These are phyloP conservation scores for Clostera curtula DNA, from an alignment of 2,888 invertebrate species.

Conservation along the genomic window DNA sequence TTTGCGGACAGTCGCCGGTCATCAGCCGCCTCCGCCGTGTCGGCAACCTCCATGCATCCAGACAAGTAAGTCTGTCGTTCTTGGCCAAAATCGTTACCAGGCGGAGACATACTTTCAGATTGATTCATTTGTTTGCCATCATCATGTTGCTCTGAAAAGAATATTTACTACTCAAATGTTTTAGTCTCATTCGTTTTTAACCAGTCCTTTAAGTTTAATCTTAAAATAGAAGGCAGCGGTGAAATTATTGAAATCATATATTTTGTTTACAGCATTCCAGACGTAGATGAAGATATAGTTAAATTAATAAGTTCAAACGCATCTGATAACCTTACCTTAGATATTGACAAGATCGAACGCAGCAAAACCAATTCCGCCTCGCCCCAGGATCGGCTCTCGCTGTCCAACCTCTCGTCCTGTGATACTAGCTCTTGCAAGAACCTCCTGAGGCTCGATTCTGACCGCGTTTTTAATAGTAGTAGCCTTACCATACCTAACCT, in stretches of 20 bases:
- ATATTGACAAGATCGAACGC: slow-evolving; percentile 43
- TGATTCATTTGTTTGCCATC: too few species aligned
- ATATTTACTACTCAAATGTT: too few species aligned
- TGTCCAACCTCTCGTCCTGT: slow-evolving; percentile 62
- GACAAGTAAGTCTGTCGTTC: slow-evolving; percentile 51
- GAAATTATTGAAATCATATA: too few species aligned
- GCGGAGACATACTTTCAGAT: too few species aligned
- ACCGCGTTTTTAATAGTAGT: slow-evolving; percentile 52
- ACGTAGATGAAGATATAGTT: slow-evolving; percentile 71
- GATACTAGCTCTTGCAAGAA: slow-evolving; percentile 68
- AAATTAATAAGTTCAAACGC: slow-evolving; percentile 61
- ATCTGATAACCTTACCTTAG: slow-evolving; percentile 41
- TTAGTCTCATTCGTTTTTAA: too few species aligned
- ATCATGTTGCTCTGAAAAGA: too few species aligned
- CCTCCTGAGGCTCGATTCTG: slow-evolving; percentile 48
- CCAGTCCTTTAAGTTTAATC: too few species aligned
- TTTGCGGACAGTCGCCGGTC: slow-evolving; percentile 88
- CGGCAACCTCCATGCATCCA: slow-evolving; percentile 59
- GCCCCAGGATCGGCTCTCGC: slow-evolving; percentile 53
- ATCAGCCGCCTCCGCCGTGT: slow-evolving; percentile 71
- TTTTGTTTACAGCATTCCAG: slow-evolving; percentile 61
- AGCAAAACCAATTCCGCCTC: slow-evolving; percentile 47
- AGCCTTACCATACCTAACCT: slow-evolving; percentile 68
- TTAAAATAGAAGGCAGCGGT: too few species aligned
- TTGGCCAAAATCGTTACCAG: too few species aligned